Base-by-base conservation (phyloP, 2,888 invertebrate species). In the Ophioninae sp. region DNA sequence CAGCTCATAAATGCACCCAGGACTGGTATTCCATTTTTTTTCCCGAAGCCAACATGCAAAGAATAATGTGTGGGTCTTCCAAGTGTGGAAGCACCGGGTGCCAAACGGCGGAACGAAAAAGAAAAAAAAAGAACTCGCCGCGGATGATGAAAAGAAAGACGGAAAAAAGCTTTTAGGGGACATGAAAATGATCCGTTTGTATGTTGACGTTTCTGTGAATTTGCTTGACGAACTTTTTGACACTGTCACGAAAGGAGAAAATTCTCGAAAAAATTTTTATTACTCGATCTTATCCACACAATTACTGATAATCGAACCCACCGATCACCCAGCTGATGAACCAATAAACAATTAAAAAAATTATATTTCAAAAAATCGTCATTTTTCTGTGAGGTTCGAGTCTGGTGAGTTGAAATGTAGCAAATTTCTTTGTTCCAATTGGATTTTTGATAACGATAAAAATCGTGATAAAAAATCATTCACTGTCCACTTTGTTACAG, bases 151-250 rank as follows among this genome's bases (percentile, higher is more conserved):
- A 67, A 79, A 68, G 67, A 67, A 79, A 73, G 41, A 41, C 58
- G 61, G 22, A 83, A 81, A 81, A 76, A 83, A 79, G 80, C 83
- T 83, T 82, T 81, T 74, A 80, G 74, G 80, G 51, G 75, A 80
- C 74, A 71, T 58, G 69, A 80, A 80, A 65, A 80, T 71, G 80
- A 85, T 80, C 80, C 51, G 61, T 20, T n/a, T 69, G 37, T 44
- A 44, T 65, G 82, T 86, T 82, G 85, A 87, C 85, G 86, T 61
- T 69, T 82, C 81, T 79, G 79, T 84, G 82, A 87, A 87, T 84
- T 83, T 82, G 86, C 80, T 63, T 22, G 7, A 22, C 58, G 37
- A 30, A 56, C 37, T 76, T 56, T 79, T 69, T 74, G 23, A 64
- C 75, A 61, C 41, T 73, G 73, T 59, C 59, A 61, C 56, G 17